phyloP scores from a whole-genome alignment of 2,113 vertebrate genomes.

The Boulengeromyrus knoepffleri region DNA sequence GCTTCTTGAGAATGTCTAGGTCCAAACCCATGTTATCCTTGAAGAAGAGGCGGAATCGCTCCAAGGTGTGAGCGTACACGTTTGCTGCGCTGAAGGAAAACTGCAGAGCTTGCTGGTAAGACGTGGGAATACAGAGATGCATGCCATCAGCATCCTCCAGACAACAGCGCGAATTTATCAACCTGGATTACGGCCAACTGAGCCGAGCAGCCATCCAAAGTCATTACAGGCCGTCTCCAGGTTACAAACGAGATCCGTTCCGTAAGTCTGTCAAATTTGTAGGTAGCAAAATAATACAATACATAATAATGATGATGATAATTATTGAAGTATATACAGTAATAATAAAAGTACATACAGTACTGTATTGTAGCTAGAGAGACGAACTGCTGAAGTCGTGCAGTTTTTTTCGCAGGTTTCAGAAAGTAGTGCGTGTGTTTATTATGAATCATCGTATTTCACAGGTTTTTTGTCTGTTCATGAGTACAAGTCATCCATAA shows the following conservation, averaged over 20 bases:
- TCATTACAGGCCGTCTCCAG: no score
- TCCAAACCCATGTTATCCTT: slow-evolving; percentile 73
- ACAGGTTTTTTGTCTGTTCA: not conserved
- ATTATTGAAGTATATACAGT: no score
- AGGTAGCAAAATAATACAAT: no score
- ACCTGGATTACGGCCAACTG: not conserved
- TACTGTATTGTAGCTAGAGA: not conserved
- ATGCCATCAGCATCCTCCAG: not conserved
- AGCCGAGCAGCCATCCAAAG: not conserved
- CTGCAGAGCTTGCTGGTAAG: slow-evolving; percentile 58
- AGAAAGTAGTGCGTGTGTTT: not conserved
- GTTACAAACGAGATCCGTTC: no score
- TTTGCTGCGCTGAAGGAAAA: slow-evolving; percentile 63
- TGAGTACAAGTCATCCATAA: not conserved
- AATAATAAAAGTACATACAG: not conserved
- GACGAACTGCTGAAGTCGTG: not conserved
- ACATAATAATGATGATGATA: no score
- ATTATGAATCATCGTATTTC: not conserved
- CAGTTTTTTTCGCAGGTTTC: not conserved
- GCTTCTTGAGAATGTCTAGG: slow-evolving; percentile 53
- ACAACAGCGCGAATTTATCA: not conserved
- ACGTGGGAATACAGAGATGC: not conserved
- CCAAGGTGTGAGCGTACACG: slow-evolving; percentile 62
- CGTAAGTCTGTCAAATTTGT: no score
- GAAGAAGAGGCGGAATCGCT: slow-evolving; percentile 64